Percentiles rank a stretch among this genome's conserved stretches.
Conservation (phyloP, 2,797 vertebrate genomes). For the Selene dorsalis region DNA sequence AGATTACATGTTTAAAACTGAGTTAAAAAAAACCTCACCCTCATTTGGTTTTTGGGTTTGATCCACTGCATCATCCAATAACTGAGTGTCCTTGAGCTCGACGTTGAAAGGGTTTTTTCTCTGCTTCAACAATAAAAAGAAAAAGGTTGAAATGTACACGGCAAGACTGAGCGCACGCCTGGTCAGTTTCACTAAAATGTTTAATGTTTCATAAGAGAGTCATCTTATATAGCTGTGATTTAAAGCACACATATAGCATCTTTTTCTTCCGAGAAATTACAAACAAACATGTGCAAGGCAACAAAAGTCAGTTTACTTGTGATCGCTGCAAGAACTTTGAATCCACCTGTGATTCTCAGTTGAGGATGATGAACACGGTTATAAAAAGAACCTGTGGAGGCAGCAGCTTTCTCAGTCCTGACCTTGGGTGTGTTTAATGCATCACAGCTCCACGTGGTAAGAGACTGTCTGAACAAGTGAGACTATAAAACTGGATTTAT, state of each 20-base stretch:
- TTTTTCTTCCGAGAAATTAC: not conserved
- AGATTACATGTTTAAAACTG: not conserved
- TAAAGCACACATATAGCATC: not conserved
- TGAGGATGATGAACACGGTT: not conserved
- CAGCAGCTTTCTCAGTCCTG: not conserved
- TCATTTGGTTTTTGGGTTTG: constrained; percentile 54
- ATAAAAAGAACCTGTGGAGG: not conserved
- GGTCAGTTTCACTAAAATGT: not conserved
- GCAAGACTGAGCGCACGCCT: not conserved
- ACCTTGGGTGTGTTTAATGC: not conserved
- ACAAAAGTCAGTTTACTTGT: not conserved
- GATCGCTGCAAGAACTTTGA: not conserved
- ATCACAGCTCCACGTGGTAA: not conserved
- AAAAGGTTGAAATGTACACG: not conserved
- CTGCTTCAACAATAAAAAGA: constrained; percentile 77
- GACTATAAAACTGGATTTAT: not conserved
- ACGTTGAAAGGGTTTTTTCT: constrained; percentile 92
- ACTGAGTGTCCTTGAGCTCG: constrained; percentile 41
- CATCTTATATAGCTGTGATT: not conserved
- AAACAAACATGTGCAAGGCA: not conserved
- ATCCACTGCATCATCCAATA: constrained; percentile 56
- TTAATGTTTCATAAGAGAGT: not conserved
- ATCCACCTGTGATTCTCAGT: not conserved
- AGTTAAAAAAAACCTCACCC: constrained; percentile 70
- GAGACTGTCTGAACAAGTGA: not conserved